Percentiles rank a stretch among this genome's conserved stretches.
These are phyloP conservation scores for Lacerta viridis DNA, from an alignment of 2,797 vertebrate species.

Conservation along the genomic window DNA sequence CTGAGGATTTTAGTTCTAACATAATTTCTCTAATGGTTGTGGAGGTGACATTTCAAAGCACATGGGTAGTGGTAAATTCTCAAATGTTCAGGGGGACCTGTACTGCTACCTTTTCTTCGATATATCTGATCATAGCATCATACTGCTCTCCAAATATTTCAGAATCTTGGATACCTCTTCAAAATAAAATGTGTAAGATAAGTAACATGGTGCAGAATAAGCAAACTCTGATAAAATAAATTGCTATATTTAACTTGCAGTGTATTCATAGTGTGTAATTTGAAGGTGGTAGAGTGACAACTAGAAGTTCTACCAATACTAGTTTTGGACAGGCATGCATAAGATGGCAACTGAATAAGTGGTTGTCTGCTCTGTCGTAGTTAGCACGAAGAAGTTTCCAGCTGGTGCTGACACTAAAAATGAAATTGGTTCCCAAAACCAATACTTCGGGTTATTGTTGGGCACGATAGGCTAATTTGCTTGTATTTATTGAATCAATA, in stretches of 20 bases:
- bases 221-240: neutral
- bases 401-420: accelerated
- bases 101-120: neutral
- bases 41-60: neutral
- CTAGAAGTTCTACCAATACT: neutral
- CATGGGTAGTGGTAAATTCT: neutral
- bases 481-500: neutral
- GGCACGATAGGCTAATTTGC: neutral
- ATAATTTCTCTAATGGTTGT: neutral
- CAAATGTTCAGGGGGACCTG: neutral
- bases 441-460: accelerated
- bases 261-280: neutral
- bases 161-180: neutral
- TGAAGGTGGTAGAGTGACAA: too few species aligned
- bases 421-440: neutral
- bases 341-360: neutral
- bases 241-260: neutral
- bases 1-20: neutral
- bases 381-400: too few species aligned
- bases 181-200: neutral
- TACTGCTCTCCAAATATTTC: neutral
- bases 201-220: neutral
- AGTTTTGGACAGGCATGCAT: neutral
- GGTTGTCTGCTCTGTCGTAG: neutral
- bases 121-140: neutral